Percentiles rank a stretch among this genome's conserved stretches.
Evolutionary conservation across 2,888 invertebrate genomes (phyloP).

Genomic region (Lasioglossum vierecki): DNA sequence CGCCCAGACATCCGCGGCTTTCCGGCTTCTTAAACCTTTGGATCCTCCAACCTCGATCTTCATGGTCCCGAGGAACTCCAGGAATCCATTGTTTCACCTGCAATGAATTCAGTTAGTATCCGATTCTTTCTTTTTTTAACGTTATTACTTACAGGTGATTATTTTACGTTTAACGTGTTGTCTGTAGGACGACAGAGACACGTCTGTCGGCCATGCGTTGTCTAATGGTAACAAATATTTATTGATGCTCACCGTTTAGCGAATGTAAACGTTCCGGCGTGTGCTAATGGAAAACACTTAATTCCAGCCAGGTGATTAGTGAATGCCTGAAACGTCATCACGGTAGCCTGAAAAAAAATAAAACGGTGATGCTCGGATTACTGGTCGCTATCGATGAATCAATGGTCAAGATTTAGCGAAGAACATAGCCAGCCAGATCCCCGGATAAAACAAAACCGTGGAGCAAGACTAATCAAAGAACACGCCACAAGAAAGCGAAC

Average conservation of each 20-base stretch:
- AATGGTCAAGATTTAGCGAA: background rate
- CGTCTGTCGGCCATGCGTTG: slow-evolving; percentile 70
- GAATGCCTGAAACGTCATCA: background rate
- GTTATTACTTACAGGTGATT: background rate
- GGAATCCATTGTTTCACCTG: slow-evolving; percentile 11
- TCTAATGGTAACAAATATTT: slow-evolving; percentile 75
- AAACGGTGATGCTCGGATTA: background rate
- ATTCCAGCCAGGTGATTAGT: slow-evolving; percentile 47
- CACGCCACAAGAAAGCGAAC: slow-evolving; percentile 40
- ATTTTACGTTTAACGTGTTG: background rate
- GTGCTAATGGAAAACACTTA: slow-evolving; percentile 62
- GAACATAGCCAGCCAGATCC: background rate
- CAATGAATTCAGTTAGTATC: background rate
- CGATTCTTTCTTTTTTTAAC: background rate
- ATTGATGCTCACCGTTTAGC: slow-evolving; percentile 57
- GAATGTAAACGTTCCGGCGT: slow-evolving; percentile 62
- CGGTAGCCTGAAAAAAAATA: background rate
- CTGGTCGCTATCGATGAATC: background rate
- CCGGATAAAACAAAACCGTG: background rate
- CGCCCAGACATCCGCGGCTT: slow-evolving; percentile 65
- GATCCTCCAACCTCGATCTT: slow-evolving; percentile 5
- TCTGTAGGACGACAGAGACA: slow-evolving; percentile 45
- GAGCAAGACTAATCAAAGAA: slow-evolving; percentile 50
- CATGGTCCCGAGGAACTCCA: too few relatives aligned
- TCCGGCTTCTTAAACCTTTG: slow-evolving; percentile 63